Evolutionary conservation across 2,113 vertebrate species (phyloP), one percentile per base, ranked within the genome.

Genomic region (Sorex fumeus): DNA sequence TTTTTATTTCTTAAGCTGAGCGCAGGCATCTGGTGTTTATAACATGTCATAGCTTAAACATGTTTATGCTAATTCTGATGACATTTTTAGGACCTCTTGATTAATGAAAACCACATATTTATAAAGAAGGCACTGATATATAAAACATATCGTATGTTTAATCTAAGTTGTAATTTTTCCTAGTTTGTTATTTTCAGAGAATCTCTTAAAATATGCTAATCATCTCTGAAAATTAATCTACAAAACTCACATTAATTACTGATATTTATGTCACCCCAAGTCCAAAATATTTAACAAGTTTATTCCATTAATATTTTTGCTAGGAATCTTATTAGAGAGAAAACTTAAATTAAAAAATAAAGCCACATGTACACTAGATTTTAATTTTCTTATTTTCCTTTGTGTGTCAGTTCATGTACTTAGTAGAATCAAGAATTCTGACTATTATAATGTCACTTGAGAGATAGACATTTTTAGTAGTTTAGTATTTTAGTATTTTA

Each of bases 241-340:
- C 10, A 87, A 50, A 84, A 92, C 53, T 34, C 11, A 83, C 23
- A 75, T 76, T 80, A 79, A 84, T 93, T 84, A 84, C 15, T 92
- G 77, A 47, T n/a, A 40, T 50, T 93, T n/a, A 57, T 21, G 40
- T 36, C 4, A 67, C 21, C 43, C 12, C 36, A 70, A 71, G 91
- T 45, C 28, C 11, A 47, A 83, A 76, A 78, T 53, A 57, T 27
- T 50, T 84, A 92, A 80, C 57, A 23, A 18, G 25, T 50, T 75
- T 84, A 62, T 72, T 32, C 11, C 9, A 9, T 43, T 15, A 1
- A 15, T 34, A 2, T n/a, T 92, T 90, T 80, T 43, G 18, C 28
- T 72, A 28, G 85, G 15, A 88, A 45, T 70, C 60, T 90, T 57
- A 30, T 81, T 64, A 32, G 70, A 83, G 66, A 84, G 47, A 50